Conservation (phyloP, 2,888 invertebrate species). For the Corythucha ciliata region DNA sequence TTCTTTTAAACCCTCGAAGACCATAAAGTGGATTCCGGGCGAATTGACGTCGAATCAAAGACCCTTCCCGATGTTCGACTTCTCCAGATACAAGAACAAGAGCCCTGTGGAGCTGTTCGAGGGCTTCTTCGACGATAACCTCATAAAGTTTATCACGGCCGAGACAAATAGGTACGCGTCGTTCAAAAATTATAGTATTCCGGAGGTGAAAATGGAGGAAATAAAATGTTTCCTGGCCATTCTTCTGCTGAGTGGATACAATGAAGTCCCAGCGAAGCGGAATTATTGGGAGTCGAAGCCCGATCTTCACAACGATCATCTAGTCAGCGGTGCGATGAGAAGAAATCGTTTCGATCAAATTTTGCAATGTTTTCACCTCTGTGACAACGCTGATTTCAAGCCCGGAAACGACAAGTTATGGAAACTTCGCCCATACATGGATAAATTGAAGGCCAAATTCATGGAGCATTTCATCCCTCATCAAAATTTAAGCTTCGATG, state of each 20-base stretch:
- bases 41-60: too few relatives aligned
- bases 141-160: slow-evolving; percentile 10
- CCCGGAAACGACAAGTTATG: slow-evolving; percentile 27
- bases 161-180: slow-evolving; percentile 4
- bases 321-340: too few relatives aligned
- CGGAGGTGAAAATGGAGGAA: too few relatives aligned
- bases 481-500: slow-evolving; percentile 20
- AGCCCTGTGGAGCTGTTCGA: slow-evolving; percentile 24
- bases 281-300: too few relatives aligned
- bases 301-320: too few relatives aligned
- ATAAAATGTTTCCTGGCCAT: slow-evolving; percentile 4
- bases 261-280: too few relatives aligned
- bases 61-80: too few relatives aligned
- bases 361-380: slow-evolving; percentile 25
- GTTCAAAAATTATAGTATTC: too few relatives aligned
- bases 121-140: slow-evolving; percentile 22
- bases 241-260: background rate
- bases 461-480: slow-evolving; percentile 17
- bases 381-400: slow-evolving; percentile 27
- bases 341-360: slow-evolving; percentile 25
- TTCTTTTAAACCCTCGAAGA: too few relatives aligned
- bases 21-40: too few relatives aligned
- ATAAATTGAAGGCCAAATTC: slow-evolving; percentile 18
- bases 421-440: slow-evolving; percentile 27
- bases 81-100: slow-evolving; percentile 18